These are phyloP conservation scores for Ypsolopha sequella DNA, from an alignment of 2,888 invertebrate species.

Conservation along the genomic window DNA sequence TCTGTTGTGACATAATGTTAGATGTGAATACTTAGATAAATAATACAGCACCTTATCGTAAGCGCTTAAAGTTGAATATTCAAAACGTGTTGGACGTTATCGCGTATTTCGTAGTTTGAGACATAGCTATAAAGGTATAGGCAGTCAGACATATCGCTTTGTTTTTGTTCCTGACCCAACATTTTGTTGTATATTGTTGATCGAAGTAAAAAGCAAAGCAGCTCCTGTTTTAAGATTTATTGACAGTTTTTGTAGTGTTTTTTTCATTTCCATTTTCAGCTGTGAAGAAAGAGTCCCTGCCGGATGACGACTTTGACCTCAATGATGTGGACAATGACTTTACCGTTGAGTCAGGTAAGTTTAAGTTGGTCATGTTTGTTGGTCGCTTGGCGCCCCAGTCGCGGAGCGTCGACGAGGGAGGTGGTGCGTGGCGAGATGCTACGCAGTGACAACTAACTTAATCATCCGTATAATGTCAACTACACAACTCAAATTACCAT, in stretches of 20 bases:
- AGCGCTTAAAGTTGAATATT: too few species aligned
- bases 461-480: neutral
- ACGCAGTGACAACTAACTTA: neutral
- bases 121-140: too few species aligned
- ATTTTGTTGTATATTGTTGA: neutral
- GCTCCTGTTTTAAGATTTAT: too few species aligned
- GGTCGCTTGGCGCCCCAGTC: neutral
- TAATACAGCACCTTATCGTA: too few species aligned
- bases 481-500: neutral
- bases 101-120: too few species aligned
- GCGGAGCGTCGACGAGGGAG: constrained; percentile 14
- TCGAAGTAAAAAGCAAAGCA: too few species aligned
- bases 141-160: too few species aligned
- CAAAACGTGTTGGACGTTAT: too few species aligned
- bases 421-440: neutral
- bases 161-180: too few species aligned
- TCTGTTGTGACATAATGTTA: too few species aligned
- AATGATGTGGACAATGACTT: constrained; percentile 7
- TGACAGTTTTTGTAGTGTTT: neutral
- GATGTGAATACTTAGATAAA: too few species aligned
- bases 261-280: neutral
- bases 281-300: constrained; percentile 1
- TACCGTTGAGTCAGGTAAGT: constrained; percentile 19
- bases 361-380: constrained; percentile 17
- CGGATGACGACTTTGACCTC: neutral